A percentile compares a stretch with the other conserved stretches of the same genome.
These are phyloP conservation scores for Ranitomeya imitator DNA, from an alignment of 2,113 vertebrate species.

Conservation along the genomic window DNA sequence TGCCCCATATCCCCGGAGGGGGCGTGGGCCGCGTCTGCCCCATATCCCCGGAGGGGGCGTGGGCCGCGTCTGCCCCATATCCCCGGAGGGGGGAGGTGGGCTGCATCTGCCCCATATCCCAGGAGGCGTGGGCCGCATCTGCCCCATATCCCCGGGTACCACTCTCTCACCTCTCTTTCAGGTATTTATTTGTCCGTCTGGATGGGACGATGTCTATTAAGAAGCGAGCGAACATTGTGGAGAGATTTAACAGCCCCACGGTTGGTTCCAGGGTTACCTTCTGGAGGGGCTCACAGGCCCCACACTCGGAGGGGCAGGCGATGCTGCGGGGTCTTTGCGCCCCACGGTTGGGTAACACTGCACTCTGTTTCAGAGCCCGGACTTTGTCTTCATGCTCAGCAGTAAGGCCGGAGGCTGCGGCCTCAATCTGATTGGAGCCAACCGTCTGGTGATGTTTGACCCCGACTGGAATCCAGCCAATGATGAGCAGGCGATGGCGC, in stretches of 20 bases:
- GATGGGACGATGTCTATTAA: conserved; percentile 99
- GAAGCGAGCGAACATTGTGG: conserved; percentile 94
- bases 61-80: not conserved
- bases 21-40: no score
- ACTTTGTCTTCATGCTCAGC: conserved; percentile 98
- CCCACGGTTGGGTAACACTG: not conserved
- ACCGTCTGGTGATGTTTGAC: conserved; percentile 96
- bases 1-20: not conserved
- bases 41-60: not conserved
- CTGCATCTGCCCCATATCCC: no score
- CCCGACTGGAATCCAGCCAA: conserved; percentile 99
- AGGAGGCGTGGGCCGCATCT: no score
- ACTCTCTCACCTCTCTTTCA: conserved; percentile 57
- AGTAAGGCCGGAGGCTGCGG: conserved; percentile 98
- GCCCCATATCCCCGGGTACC: no score
- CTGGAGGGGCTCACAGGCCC: no score
- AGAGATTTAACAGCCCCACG: conserved; percentile 67
- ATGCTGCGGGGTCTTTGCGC: not conserved
- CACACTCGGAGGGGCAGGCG: no score
- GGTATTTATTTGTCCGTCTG: conserved; percentile 92
- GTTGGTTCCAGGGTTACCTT: no score
- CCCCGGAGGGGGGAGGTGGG: not conserved
- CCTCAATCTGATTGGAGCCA: conserved; percentile 93
- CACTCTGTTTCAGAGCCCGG: conserved; percentile 78
- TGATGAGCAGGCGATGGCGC: conserved; percentile 97